phyloP scores from a whole-genome alignment of 2,888 invertebrate genomes.

The Hypomecis punctinalis region DNA sequence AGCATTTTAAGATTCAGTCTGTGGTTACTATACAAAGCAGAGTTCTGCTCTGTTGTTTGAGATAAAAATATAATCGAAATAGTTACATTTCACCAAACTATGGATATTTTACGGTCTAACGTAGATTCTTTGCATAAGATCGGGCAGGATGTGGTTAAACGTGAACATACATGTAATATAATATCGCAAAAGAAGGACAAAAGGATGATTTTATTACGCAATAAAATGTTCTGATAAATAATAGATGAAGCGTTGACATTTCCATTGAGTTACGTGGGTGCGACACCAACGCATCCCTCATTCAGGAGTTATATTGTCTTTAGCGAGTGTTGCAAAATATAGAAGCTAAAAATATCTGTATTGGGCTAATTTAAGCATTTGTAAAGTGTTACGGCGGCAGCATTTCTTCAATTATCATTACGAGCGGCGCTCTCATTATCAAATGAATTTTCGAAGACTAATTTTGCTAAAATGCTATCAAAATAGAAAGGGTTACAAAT shows the following conservation, averaged over 20 bases:
- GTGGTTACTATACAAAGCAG: too few species aligned
- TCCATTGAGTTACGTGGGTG: conserved; percentile 27
- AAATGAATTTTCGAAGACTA: background rate
- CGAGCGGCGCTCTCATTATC: background rate
- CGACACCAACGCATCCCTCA: conserved; percentile 26
- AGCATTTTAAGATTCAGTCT: too few species aligned
- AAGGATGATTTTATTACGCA: too few species aligned
- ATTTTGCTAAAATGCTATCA: background rate
- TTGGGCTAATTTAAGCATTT: conserved; percentile 2
- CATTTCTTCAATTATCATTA: background rate
- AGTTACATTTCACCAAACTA: too few species aligned
- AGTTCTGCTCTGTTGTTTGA: too few species aligned
- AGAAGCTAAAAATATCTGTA: conserved; percentile 1
- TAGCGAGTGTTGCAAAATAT: background rate
- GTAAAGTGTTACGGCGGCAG: background rate
- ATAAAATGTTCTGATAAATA: too few species aligned
- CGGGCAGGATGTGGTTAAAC: too few species aligned
- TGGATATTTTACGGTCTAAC: too few species aligned
- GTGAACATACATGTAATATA: too few species aligned
- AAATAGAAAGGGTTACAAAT: background rate
- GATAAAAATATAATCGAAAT: too few species aligned
- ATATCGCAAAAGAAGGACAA: too few species aligned
- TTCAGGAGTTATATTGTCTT: background rate
- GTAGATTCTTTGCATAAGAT: too few species aligned
- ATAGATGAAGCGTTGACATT: conserved; percentile 28